These are phyloP conservation scores for Hycleus phaleratus DNA, from an alignment of 1,140 invertebrate species.

Conservation along the genomic window DNA sequence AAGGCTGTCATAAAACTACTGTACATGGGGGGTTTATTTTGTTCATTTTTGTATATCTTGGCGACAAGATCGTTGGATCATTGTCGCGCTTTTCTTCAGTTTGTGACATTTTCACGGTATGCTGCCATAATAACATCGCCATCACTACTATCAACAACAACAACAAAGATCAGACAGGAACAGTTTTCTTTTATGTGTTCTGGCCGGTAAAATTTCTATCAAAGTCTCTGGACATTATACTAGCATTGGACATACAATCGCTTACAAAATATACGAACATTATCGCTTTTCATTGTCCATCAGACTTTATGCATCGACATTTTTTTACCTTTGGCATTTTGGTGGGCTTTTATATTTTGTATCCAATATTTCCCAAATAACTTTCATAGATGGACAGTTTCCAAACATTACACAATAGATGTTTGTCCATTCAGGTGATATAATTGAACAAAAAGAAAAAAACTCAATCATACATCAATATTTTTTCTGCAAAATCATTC, in stretches of 20 bases:
- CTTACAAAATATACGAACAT: neutral
- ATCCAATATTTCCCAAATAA: neutral
- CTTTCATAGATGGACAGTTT: too few species aligned
- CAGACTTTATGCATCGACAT: constrained; percentile 6
- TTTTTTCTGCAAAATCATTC: too few species aligned
- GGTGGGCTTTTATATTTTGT: constrained; percentile 5
- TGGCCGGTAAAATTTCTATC: constrained; percentile 11
- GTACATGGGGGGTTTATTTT: too few species aligned
- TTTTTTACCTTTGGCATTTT: constrained; percentile 2
- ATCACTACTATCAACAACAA: too few species aligned
- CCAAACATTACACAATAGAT: too few species aligned
- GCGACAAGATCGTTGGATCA: too few species aligned
- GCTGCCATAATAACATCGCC: constrained; percentile 1
- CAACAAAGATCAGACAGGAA: constrained; percentile 10
- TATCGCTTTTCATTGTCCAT: constrained; percentile 12
- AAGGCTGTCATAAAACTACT: too few species aligned
- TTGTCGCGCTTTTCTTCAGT: constrained; percentile 5
- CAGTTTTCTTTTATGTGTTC: constrained; percentile 20
- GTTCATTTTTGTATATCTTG: too few species aligned
- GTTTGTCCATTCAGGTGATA: too few species aligned
- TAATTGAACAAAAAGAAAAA: too few species aligned
- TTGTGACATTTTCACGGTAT: constrained; percentile 16
- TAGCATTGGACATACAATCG: constrained; percentile 13
- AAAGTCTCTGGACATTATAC: constrained; percentile 16
- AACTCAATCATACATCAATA: too few species aligned